These are phyloP conservation scores for Oreohelix idahoensis DNA, from an alignment of 1,140 invertebrate species.

Conservation along the genomic window DNA sequence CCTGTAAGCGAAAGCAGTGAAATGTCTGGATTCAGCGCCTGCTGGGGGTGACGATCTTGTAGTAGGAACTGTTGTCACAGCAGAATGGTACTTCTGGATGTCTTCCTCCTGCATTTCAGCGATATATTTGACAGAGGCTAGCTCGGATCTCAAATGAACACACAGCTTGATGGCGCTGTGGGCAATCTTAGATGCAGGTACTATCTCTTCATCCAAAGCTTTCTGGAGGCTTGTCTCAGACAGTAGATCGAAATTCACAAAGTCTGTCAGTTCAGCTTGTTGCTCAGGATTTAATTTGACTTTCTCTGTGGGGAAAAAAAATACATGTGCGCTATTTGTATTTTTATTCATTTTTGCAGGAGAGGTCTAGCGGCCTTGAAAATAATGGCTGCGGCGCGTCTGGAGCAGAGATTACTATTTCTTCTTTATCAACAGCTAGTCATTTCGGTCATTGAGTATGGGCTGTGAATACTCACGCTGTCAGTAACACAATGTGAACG, in stretches of 20 bases:
- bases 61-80: no score
- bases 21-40: neutral
- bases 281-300: conserved; percentile 58
- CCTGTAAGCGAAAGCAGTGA: neutral
- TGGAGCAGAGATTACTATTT: no score
- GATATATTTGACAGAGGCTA: conserved; percentile 59
- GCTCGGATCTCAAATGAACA: conserved; percentile 52
- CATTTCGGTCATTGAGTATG: no score
- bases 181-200: conserved; percentile 61
- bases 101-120: conserved; percentile 60
- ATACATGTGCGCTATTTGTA: no score
- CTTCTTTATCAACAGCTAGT: no score
- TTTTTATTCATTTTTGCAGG: no score
- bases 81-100: conserved; percentile 48
- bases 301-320: conserved; percentile 54
- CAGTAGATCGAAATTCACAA: conserved; percentile 65
- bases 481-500: no score
- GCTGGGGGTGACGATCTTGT: neutral
- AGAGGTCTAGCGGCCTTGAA: no score
- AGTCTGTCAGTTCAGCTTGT: conserved; percentile 56
- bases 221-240: conserved; percentile 62
- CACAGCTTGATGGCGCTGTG: conserved; percentile 66
- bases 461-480: no score
- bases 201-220: conserved; percentile 59
- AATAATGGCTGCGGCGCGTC: no score